Evolutionary conservation across 2,888 invertebrate genomes (phyloP), one percentile per base, ranked within the genome.

Genomic region (Caenorhabditis uteleia): DNA sequence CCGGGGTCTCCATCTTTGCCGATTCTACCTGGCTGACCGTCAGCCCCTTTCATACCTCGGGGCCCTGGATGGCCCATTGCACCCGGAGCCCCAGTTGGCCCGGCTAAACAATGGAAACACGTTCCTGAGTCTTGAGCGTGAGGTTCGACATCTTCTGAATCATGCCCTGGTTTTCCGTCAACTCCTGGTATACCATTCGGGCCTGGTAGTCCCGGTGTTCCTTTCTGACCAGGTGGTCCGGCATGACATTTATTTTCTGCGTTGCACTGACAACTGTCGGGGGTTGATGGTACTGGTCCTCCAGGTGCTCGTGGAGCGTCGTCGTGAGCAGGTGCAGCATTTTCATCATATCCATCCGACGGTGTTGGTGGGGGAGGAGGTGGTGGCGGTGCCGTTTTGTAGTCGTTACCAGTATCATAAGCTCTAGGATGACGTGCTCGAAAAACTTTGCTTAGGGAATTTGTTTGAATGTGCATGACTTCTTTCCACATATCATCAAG

Each of bases 1-100:
- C 72, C 73, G n/a, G 73, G 70, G 29, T 60, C 44, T 36, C 73
- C 73, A 33, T 70, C 70, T 40, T 66, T 68, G 25, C 73, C 73
- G 10, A 47, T 23, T 25, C 48, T 50, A 10, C 69, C 73, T 36
- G 23, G 58, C 31, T 67, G 68, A 10, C 73, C 73, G 33, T 59
- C 66, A 7, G 68, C 47, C 34, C 73, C 73, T 20, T 49, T 54
- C 66, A 68, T 56, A 60, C 73, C 73, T 20, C 68, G 65, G 12
- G 64, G 44, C 53, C 73, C 73, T n/a, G 62, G 55, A 25, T 62
- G 56, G 16, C 73, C 73, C 51, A 59, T 57, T 14, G 70, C 58
- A 26, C 73, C 73, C 10, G 70, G 73, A 18, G 73, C 53, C 29
- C 73, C 73, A 23, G 69, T 58, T 27, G 73, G 68, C 14, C 73